Evolutionary conservation across 2,113 vertebrate species (phyloP), one percentile per base, ranked within the genome.

Genomic region (Delphinapterus leucas): DNA sequence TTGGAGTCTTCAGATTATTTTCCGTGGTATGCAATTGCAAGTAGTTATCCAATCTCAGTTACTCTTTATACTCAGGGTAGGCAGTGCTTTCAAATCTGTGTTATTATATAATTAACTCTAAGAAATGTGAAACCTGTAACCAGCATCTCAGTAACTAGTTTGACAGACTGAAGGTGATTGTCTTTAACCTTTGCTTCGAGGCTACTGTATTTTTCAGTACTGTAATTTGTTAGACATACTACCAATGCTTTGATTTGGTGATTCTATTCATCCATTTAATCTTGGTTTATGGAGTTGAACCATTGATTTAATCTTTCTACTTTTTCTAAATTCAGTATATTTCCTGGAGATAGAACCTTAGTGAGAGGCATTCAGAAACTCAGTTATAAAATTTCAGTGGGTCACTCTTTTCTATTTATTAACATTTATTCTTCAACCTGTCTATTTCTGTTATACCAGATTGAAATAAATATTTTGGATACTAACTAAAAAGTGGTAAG

Each of bases 181-280:
- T 81, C 28, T 92, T 96, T 84, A 85, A 96, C 7, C 41, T 96
- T 74, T 70, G 36, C 53, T 74, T 93, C 12, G 23, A 60, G 87
- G n/a, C 91, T 95, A 28, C 36, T 83, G 4, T 89, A 60, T 31
- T 87, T 70, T 65, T 88, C 90, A 95, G 88, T 80, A 33, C 33
- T 63, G 1, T 84, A 90, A 83, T 86, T 93, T 92, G 88, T 95
- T 90, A 95, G 41, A 41, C 5, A 49, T 94, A 65, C 33, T 67
- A 8, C 33, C 89, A 79, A 1, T 68, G 70, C 6, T 95, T 97
- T 94, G 49, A 80, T 86, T 55, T 81, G 80, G 47, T 67, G 47
- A 67, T 90, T 94, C 88, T 68, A 33, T 89, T 97, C 44, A 83
- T 90, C 31, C 38, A n/a, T 88, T 88, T 95, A 84, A 55, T 49